Base-by-base conservation (phyloP, 1,140 invertebrate genomes). In the Drosophila gunungcola region DNA sequence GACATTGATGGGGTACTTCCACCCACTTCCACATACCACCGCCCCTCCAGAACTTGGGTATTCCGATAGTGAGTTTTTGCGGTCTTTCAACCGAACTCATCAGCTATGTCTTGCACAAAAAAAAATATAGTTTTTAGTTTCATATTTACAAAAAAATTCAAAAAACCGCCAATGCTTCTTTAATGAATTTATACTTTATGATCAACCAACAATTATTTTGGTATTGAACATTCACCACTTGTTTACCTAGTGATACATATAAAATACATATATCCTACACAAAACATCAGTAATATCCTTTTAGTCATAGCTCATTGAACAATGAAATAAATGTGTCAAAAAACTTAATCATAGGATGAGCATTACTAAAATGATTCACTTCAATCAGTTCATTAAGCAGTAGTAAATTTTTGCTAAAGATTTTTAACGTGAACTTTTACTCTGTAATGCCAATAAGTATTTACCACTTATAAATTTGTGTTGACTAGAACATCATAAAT, bases 31-130 rank as follows among this genome's bases (percentile, higher is more conserved):
- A 32, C 34, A 4, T 10, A 16, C 3, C n/a, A 38, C 21, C n/a
- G n/a, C 45, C 29, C 21, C 21, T 41, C 13, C 36, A 52, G 48
- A 63, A 73, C 36, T 79, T 79, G 58, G 45, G 42, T 51, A 86
- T 83, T 76, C 83, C 13, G 42, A 39, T 32, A 41, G 46, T 54
- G 48, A 41, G 21, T 32, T 21, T 57, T 60, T 74, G 81, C 67
- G 78, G 68, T 81, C 58, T 86, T 78, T 82, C 62, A 76, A 88
- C 61, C 75, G 36, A 78, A 54, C 64, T 63, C 57, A 78, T 75
- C 49, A 12, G 9, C 4, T 13, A 52, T 52, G 4, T 36, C 6
- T 3, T 70, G 61, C 41, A 56, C 43, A 13, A 67, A 21, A 67
- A 34, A 67, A 51, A 51, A 10, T n/a, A 13, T 12, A 39, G 45